A percentile compares a stretch with the other conserved stretches of the same genome.
Conservation (phyloP, 2,888 invertebrate genomes). For the Conops quadrifasciatus region DNA sequence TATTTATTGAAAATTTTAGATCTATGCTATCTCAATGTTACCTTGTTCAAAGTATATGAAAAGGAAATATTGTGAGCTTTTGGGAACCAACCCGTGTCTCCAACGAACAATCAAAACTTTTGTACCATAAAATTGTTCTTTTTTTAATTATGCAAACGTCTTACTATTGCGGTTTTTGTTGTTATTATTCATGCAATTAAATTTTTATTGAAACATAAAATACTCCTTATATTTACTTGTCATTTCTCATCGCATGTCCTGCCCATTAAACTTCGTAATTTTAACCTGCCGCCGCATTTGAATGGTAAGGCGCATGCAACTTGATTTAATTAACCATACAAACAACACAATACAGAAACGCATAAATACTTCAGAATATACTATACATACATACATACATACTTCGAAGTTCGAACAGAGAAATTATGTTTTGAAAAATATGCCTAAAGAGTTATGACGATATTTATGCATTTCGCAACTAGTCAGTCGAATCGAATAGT, state of each 20-base stretch:
- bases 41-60: no score
- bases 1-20: no score
- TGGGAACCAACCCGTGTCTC: no score
- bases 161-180: not conserved
- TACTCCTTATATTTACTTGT: no score
- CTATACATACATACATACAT: no score
- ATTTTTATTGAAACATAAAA: constrained; percentile 19
- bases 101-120: no score
- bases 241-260: constrained; percentile 11
- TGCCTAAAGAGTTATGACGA: not conserved
- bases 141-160: no score
- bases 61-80: no score
- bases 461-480: not conserved
- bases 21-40: no score
- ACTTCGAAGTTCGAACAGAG: no score
- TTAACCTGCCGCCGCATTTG: constrained; percentile 20
- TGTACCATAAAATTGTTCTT: no score
- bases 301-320: constrained; percentile 37
- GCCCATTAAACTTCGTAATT: constrained; percentile 11
- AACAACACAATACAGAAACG: constrained; percentile 15
- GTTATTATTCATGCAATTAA: not conserved
- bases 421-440: not conserved
- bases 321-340: constrained; percentile 42
- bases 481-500: not conserved
- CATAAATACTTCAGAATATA: not conserved